Percentiles rank a stretch among this genome's conserved stretches.
Evolutionary conservation across 2,888 invertebrate species (phyloP).

Genomic region (Aradus depressus): DNA sequence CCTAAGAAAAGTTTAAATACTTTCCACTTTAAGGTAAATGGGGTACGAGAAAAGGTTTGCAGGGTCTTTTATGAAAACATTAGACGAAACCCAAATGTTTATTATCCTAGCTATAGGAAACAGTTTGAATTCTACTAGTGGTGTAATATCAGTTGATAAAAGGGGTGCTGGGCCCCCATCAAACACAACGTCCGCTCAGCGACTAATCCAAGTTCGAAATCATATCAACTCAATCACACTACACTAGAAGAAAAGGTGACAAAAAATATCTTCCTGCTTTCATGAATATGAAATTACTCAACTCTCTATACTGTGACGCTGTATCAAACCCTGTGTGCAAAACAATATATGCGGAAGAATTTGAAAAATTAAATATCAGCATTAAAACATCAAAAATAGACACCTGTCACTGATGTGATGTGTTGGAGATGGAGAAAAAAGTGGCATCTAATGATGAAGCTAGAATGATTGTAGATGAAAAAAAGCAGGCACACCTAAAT

Average conservation of each 20-base stretch:
- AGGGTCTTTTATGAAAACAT: slow-evolving; percentile 14
- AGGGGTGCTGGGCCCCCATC: slow-evolving; percentile 2
- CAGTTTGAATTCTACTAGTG: slow-evolving; percentile 1
- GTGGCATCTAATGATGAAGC: slow-evolving; percentile 11
- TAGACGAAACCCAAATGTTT: slow-evolving; percentile 17
- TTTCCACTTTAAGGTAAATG: slow-evolving; percentile 7
- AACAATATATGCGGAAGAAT: slow-evolving; percentile 19
- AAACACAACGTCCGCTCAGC: neutral
- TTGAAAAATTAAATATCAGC: slow-evolving; percentile 24
- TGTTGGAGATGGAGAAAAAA: slow-evolving; percentile 18
- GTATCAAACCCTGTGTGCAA: slow-evolving; percentile 6
- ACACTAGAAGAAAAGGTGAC: slow-evolving; percentile 12
- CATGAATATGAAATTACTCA: slow-evolving; percentile 10
- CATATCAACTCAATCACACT: slow-evolving; percentile 18
- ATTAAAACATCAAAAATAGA: slow-evolving; percentile 28
- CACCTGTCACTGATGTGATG: slow-evolving; percentile 28
- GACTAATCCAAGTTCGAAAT: neutral
- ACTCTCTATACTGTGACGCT: slow-evolving; percentile 9
- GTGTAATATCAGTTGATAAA: slow-evolving; percentile 10
- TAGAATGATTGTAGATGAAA: neutral
- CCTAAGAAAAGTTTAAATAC: too few relatives aligned
- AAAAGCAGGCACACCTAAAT: slow-evolving; percentile 3
- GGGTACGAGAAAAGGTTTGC: slow-evolving; percentile 5
- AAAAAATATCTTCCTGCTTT: slow-evolving; percentile 10
- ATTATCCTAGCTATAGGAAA: slow-evolving; percentile 3